Percentiles rank a stretch among this genome's conserved stretches.
phyloP scores from a whole-genome alignment of 2,888 invertebrate species.

The Conchocele bisecta region DNA sequence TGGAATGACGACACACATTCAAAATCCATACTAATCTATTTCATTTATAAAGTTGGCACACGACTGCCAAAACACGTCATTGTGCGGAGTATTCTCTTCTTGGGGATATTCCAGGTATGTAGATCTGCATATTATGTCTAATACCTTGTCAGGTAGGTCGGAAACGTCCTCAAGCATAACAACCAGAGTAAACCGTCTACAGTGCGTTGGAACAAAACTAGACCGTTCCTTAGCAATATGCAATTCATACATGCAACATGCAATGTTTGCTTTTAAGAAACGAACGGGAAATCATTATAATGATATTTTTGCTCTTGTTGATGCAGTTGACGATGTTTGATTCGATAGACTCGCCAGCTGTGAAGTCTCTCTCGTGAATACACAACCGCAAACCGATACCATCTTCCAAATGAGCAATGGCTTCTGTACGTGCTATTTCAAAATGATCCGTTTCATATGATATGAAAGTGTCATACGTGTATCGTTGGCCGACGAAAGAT shows the following conservation, averaged over 20 bases:
- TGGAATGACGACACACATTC: too few species aligned
- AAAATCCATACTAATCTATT: too few species aligned
- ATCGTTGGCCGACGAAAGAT: constrained; percentile 29
- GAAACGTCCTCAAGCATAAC: constrained; percentile 34
- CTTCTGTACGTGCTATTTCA: constrained; percentile 15
- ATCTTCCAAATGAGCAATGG: constrained; percentile 15
- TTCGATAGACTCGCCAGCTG: constrained; percentile 37
- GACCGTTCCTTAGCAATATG: constrained; percentile 32
- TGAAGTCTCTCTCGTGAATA: constrained; percentile 43
- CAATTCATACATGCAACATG: constrained; percentile 47
- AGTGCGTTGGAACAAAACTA: constrained; percentile 8
- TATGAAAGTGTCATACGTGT: constrained; percentile 24
- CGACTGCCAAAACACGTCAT: constrained; percentile 32
- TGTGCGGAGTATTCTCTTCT: background rate
- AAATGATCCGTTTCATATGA: constrained; percentile 31
- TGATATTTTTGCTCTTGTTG: constrained; percentile 22
- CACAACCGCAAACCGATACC: constrained; percentile 9
- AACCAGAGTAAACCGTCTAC: constrained; percentile 26
- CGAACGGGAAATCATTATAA: constrained; percentile 23
- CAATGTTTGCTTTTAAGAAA: constrained; percentile 42
- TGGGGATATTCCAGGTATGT: constrained; percentile 45
- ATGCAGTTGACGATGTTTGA: constrained; percentile 36
- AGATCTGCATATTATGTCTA: constrained; percentile 26
- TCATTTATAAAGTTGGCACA: constrained; percentile 18
- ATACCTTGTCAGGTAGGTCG: constrained; percentile 31